Base-by-base conservation (phyloP, 2,888 invertebrate species). In the Tubulanus polymorphus region DNA sequence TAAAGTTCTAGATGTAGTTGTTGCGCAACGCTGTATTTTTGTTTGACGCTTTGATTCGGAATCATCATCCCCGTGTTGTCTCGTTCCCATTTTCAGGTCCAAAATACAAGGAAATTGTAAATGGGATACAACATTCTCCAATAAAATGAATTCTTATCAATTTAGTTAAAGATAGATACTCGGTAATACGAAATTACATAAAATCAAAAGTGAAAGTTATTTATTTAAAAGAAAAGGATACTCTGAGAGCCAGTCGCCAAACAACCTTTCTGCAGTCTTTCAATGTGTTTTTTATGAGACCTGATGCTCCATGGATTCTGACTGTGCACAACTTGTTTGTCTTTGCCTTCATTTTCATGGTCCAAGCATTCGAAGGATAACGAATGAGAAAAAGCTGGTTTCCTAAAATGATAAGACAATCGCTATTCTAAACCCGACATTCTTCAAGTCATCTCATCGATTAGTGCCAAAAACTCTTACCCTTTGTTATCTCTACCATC, bases 51-150 rank as follows among this genome's bases (percentile, higher is more conserved):
- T 82, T 10, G 76, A 75, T n/a, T 77, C 74, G 3, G 61, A 57
- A 12, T 75, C 70, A 55, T 75, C 73, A 60, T 81, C 81, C 1
- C 80, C 80, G 63, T 81, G 77, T 56, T 81, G 81, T 25, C 80
- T 68, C 5, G 78, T 80, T n/a, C 82, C 82, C 80, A 82, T 80
- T 66, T 82, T 82, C 46, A 82, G 67, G 63, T 82, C 82, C 60
- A 82, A 65, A 32, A 82, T 76, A 67, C 82, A 82, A 0, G 84
- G 84, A 55, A 76, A 73, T 32, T 75, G 68, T 69, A 79, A 83
- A 51, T 75, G 71, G 55, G 75, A 74, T 12, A 83, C 82, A 23
- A 84, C 68, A 66, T 84, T 84, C 64, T 84, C 84, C 48, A 84
- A 70, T 50, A 84, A 70, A 35, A 84, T 79, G 66, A 84, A 85